phyloP scores from a whole-genome alignment of 2,113 vertebrate genomes.

The Thermophis baileyi region DNA sequence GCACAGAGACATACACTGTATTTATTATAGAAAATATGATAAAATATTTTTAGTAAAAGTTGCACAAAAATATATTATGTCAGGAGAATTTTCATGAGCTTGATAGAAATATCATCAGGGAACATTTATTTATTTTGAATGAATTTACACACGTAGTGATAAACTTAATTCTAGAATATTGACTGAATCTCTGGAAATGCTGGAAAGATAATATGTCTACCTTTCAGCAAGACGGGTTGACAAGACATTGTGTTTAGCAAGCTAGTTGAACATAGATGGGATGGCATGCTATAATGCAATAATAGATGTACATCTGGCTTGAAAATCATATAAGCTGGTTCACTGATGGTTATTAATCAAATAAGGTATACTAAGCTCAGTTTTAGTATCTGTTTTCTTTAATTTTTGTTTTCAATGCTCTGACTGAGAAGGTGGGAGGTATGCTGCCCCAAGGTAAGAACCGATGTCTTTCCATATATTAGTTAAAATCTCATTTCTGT shows the following conservation, averaged over 20 bases:
- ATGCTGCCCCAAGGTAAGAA: background rate
- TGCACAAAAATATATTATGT: background rate
- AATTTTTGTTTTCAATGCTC: background rate
- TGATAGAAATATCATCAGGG: background rate
- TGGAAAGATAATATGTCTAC: background rate
- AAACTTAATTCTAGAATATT: background rate
- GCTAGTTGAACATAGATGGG: background rate
- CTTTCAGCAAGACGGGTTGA: background rate
- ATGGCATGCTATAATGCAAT: background rate
- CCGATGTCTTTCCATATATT: background rate
- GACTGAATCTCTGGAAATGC: background rate
- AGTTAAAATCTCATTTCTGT: too few species aligned
- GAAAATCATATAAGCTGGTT: background rate
- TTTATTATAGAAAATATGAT: background rate
- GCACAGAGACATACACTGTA: background rate
- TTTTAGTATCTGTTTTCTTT: background rate
- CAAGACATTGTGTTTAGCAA: background rate
- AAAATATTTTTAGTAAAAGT: background rate
- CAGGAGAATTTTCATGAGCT: background rate
- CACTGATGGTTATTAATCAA: background rate
- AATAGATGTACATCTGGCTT: background rate
- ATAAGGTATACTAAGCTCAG: background rate
- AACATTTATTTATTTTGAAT: background rate
- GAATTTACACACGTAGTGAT: background rate
- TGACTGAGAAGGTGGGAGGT: background rate